Conservation (phyloP, 2,888 invertebrate genomes). For the Baccha elongata region DNA sequence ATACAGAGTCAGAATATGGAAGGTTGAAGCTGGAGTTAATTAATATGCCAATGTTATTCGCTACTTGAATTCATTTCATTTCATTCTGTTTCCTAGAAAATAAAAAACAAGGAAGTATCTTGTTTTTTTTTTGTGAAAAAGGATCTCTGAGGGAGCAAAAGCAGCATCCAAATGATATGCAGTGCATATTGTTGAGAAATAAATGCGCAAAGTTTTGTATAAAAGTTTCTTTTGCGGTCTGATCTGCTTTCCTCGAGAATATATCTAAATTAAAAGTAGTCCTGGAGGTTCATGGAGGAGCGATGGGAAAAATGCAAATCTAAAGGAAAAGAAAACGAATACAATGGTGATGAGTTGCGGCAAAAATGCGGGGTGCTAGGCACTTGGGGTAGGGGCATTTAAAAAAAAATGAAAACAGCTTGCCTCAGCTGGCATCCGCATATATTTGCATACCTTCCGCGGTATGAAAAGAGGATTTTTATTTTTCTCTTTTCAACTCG, state of each 20-base stretch:
- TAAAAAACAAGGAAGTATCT: conserved; percentile 38
- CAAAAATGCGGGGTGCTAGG: conserved; percentile 5
- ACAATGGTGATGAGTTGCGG: conserved; percentile 54
- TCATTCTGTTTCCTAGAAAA: conserved; percentile 22
- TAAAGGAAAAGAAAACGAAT: conserved; percentile 62
- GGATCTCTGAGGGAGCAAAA: conserved; percentile 61
- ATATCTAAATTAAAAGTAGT: conserved; percentile 74
- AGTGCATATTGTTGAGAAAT: conserved; percentile 74
- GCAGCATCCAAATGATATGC: conserved; percentile 72
- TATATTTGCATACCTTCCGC: conserved; percentile 73
- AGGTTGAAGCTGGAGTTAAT: conserved; percentile 67
- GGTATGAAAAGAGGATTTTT: conserved; percentile 41
- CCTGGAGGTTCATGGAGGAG: conserved; percentile 61
- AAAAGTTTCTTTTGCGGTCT: conserved; percentile 74
- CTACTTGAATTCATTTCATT: conserved; percentile 64
- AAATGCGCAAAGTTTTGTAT: conserved; percentile 72
- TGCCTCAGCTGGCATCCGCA: conserved; percentile 70
- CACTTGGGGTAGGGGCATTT: background rate
- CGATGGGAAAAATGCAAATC: conserved; percentile 72
- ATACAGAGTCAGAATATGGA: conserved; percentile 51
- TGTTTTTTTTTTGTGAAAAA: conserved; percentile 24
- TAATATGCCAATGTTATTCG: conserved; percentile 71
- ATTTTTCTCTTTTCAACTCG: conserved; percentile 15
- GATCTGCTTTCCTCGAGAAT: conserved; percentile 73
- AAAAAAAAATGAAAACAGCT: conserved; percentile 64